Conservation (phyloP, 2,113 vertebrate species). For the Arvicanthis niloticus region DNA sequence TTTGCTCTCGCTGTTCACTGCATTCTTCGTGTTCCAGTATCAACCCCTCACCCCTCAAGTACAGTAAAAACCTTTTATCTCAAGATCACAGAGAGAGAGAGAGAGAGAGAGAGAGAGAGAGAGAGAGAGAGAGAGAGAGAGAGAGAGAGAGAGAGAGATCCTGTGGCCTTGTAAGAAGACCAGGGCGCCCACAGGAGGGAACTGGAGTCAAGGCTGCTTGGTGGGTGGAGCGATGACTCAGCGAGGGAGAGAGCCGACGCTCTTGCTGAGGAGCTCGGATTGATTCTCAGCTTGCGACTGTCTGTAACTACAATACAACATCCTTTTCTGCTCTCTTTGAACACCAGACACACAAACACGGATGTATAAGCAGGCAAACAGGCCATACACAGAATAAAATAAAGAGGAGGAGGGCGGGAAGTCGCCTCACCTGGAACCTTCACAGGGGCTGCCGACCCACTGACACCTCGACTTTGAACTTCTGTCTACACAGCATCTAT, state of each 20-base stretch:
- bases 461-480: neutral
- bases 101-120: too few species aligned
- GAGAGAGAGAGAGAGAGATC: neutral
- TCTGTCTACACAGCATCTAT: neutral
- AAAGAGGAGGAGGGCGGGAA: neutral
- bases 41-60: neutral
- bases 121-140: too few species aligned
- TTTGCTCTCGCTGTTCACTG: neutral
- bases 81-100: neutral
- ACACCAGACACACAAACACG: neutral
- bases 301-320: neutral
- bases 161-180: neutral
- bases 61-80: neutral
- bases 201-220: neutral
- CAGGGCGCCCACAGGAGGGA: fast-evolving
- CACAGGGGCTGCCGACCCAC: fast-evolving
- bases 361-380: neutral
- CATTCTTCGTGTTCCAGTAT: neutral
- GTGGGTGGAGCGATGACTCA: neutral
- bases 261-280: neutral
- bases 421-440: neutral
- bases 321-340: neutral
- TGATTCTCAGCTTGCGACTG: neutral
- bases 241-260: neutral
- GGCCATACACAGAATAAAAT: neutral